Evolutionary conservation across 2,888 invertebrate species (phyloP).

Genomic region (Napeogenes sylphis): DNA sequence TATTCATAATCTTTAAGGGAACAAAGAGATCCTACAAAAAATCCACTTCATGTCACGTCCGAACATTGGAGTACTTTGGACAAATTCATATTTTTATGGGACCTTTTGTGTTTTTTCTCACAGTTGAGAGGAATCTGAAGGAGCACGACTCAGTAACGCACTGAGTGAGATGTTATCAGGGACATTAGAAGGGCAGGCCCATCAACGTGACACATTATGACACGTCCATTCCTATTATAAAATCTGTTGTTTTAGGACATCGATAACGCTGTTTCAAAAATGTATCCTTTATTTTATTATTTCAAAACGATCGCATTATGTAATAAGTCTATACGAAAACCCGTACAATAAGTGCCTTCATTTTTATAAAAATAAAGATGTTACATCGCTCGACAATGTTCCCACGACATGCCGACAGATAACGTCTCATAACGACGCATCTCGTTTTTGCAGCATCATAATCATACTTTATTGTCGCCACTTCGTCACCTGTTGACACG

Average conservation of each 20-base stretch:
- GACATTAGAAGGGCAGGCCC: slow-evolving; percentile 66
- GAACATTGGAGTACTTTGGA: slow-evolving; percentile 48
- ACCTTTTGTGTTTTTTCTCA: slow-evolving; percentile 75
- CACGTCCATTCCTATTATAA: slow-evolving; percentile 62
- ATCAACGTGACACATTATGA: slow-evolving; percentile 66
- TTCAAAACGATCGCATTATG: slow-evolving; percentile 3
- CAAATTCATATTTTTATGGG: slow-evolving; percentile 69
- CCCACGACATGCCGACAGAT: slow-evolving; percentile 63
- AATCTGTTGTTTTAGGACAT: slow-evolving; percentile 61
- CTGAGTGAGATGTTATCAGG: slow-evolving; percentile 68
- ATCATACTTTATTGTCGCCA: slow-evolving; percentile 57
- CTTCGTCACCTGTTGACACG: slow-evolving; percentile 65
- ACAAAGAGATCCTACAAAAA: slow-evolving; percentile 65
- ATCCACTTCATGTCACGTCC: slow-evolving; percentile 69
- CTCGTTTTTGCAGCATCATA: slow-evolving; percentile 70
- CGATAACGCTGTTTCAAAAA: slow-evolving; percentile 23
- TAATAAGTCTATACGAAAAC: slow-evolving; percentile 15
- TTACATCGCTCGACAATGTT: slow-evolving; percentile 47
- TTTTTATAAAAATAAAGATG: slow-evolving; percentile 43
- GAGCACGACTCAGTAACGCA: slow-evolving; percentile 73
- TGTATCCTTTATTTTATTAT: slow-evolving; percentile 9
- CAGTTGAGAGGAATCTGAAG: slow-evolving; percentile 69
- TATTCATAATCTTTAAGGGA: slow-evolving; percentile 58
- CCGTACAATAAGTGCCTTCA: not conserved
- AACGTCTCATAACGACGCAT: slow-evolving; percentile 46